Conservation (phyloP, 2,888 invertebrate genomes). For the Pheosia tremula region DNA sequence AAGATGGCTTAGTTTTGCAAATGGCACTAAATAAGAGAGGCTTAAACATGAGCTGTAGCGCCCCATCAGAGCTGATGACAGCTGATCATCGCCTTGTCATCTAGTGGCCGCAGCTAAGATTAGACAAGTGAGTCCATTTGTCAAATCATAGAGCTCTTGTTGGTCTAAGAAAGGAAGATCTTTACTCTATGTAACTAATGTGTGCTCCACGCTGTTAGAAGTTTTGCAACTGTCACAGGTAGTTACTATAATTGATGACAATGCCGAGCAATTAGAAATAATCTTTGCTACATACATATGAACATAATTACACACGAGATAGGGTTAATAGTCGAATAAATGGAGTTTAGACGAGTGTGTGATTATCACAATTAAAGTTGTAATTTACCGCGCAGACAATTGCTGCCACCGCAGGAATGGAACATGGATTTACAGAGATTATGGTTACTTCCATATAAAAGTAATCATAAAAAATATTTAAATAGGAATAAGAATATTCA, state of each 20-base stretch:
- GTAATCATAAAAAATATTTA: not conserved
- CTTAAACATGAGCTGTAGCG: not conserved
- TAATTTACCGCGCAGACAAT: not conserved
- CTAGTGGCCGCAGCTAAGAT: not conserved
- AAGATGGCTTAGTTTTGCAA: not conserved
- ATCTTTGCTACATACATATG: constrained; percentile 4
- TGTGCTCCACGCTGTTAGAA: not conserved
- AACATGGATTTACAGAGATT: not conserved
- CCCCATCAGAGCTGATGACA: not conserved
- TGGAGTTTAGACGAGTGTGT: constrained; percentile 4
- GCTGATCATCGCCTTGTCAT: not conserved
- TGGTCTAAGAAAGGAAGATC: not conserved
- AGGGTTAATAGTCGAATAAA: not conserved
- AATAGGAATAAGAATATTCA: not conserved
- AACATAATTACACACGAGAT: constrained; percentile 1
- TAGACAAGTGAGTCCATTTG: constrained; percentile 1
- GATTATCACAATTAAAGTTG: constrained; percentile 1
- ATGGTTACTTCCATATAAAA: constrained; percentile 1
- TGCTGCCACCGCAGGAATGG: not conserved
- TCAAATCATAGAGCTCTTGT: constrained; percentile 3
- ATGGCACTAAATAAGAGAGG: constrained; percentile 3
- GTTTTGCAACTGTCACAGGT: not conserved
- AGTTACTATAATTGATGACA: not conserved
- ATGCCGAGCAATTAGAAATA: not conserved
- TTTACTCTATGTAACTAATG: not conserved